Evolutionary conservation across 2,797 vertebrate genomes (phyloP), one percentile per base, ranked within the genome.

Genomic region (Eutrigla gurnardus): DNA sequence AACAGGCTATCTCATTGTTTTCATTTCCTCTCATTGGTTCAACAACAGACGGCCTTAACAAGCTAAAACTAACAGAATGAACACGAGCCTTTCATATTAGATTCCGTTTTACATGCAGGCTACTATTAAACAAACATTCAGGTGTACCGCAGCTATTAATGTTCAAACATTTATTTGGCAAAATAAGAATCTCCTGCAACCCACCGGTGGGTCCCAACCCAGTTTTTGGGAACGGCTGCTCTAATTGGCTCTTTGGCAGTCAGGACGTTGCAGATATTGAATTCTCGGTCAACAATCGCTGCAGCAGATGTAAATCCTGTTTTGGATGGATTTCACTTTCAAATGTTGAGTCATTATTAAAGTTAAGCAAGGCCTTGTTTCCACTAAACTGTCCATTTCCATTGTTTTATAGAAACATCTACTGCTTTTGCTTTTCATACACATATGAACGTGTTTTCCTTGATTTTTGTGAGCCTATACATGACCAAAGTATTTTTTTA

Each of bases 401-500:
- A 7, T 11, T 35, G 4, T 18, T 32, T 39, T 46, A 68, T 13
- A 62, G 10, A 52, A 70, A 77, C 37, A 69, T 35, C 54, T 5
- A 25, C 18, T 52, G 0, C 33, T 53, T 33, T 14, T 53, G 10
- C 75, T 35, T 53, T 32, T 42, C n/a, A 32, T 46, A 25, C 25
- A 25, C 2, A 25, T n/a, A n/a, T n/a, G n/a, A n/a, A n/a, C n/a
- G n/a, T n/a, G n/a, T n/a, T n/a, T n/a, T n/a, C n/a, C n/a, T 65
- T 32, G 52, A 80, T 54, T 64, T 42, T 63, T 66, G 79, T 70
- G 61, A 86, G 25, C 18, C 42, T 53, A 14, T 47, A 55, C 50
- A 33, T 4, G 13, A 54, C 6, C 32, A 54, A 78, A 71, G 64
- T 50, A 74, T 82, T 76, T 15, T 78, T 76, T 15, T 45, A 62